Conservation (phyloP, 2,888 invertebrate genomes). For the Sisyra nigra region DNA sequence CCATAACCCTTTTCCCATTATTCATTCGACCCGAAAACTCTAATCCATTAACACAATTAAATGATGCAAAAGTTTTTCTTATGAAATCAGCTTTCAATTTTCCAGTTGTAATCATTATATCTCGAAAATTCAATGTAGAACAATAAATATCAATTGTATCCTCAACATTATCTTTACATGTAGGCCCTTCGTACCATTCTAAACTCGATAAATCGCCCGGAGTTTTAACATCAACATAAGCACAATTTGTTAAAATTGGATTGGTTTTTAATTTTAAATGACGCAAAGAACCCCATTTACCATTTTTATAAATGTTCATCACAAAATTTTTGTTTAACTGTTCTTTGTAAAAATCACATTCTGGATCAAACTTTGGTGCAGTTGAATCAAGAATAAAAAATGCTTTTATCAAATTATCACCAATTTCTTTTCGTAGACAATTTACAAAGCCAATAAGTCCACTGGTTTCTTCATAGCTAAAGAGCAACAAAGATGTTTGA, state of each 20-base stretch:
- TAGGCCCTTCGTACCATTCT: conserved; percentile 60
- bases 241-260: conserved; percentile 39
- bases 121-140: conserved; percentile 81
- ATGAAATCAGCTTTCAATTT: conserved; percentile 70
- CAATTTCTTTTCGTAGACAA: conserved; percentile 55
- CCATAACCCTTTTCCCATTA: conserved; percentile 23
- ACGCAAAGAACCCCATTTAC: conserved; percentile 33
- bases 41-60: conserved; percentile 43
- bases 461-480: conserved; percentile 45
- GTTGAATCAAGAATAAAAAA: conserved; percentile 43
- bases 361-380: conserved; percentile 48
- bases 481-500: conserved; percentile 41
- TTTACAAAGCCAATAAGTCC: conserved; percentile 80
- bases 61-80: conserved; percentile 34
- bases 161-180: conserved; percentile 15
- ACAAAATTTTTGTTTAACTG: conserved; percentile 59
- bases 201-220: conserved; percentile 78
- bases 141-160: conserved; percentile 41
- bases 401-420: conserved; percentile 35
- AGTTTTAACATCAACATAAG: conserved; percentile 57
- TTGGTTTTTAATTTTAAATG: conserved; percentile 49
- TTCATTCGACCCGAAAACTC: conserved; percentile 40
- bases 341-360: conserved; percentile 43
- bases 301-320: conserved; percentile 57
- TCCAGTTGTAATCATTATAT: conserved; percentile 85